Conservation (phyloP, 2,797 vertebrate species). For the Myotis findleyi region DNA sequence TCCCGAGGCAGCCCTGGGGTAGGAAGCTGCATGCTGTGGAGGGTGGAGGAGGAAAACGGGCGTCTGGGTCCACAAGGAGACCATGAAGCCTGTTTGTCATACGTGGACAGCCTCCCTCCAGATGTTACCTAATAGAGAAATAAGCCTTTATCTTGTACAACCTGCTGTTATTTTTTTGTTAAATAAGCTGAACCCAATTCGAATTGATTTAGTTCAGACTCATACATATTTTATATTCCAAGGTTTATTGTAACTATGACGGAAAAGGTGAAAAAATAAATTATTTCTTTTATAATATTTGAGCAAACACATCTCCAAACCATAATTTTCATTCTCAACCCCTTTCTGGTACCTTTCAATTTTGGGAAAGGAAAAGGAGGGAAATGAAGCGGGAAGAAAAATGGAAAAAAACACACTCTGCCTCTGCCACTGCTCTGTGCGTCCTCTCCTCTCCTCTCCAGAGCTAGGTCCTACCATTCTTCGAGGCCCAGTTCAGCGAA, state of each 20-base stretch:
- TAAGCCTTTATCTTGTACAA: not conserved
- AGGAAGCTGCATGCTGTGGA: not conserved
- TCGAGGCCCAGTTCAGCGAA: not conserved
- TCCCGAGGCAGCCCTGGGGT: not conserved
- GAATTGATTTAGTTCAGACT: not conserved
- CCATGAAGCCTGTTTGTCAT: not conserved
- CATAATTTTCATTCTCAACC: not conserved
- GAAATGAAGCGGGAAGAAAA: not conserved
- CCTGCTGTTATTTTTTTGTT: not conserved
- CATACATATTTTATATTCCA: conserved; percentile 16
- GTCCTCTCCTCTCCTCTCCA: not conserved
- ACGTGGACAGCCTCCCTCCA: not conserved
- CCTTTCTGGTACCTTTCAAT: not conserved
- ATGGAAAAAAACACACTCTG: not conserved
- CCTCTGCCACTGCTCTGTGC: not conserved
- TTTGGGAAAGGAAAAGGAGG: not conserved
- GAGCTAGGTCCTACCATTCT: not conserved
- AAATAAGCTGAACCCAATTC: conserved; percentile 28
- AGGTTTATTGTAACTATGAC: not conserved
- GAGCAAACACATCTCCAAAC: not conserved
- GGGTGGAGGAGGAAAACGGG: not conserved
- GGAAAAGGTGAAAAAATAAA: not conserved
- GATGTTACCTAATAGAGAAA: not conserved
- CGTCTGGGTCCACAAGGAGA: not conserved
- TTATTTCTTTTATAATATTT: not conserved